A percentile compares a stretch with the other conserved stretches of the same genome.
These are phyloP conservation scores for Gastrophysa polygoni DNA, from an alignment of 2,888 invertebrate genomes.

Conservation along the genomic window DNA sequence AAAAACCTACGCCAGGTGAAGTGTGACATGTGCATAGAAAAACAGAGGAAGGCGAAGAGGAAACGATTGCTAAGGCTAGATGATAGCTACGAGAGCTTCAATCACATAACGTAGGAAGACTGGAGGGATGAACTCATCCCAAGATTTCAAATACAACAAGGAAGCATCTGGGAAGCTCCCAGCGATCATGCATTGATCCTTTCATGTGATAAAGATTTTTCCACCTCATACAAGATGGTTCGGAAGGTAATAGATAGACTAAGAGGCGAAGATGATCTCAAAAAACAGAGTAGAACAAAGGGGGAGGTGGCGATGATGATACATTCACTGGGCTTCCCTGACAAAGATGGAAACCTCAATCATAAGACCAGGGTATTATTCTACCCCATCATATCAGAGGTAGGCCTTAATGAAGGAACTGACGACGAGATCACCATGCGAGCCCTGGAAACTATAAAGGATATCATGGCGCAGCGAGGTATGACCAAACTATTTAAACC, in stretches of 20 bases:
- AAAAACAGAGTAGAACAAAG: constrained; percentile 16
- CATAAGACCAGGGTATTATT: constrained; percentile 22
- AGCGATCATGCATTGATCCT: constrained; percentile 17
- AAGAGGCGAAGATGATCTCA: constrained; percentile 20
- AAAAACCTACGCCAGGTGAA: background rate
- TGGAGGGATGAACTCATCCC: constrained; percentile 5
- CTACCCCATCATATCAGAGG: constrained; percentile 8
- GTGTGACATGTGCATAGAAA: constrained; percentile 13
- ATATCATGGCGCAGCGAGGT: background rate
- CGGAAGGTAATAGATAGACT: constrained; percentile 19
- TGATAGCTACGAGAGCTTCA: constrained; percentile 18
- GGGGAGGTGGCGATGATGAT: constrained; percentile 31
- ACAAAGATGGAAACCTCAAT: constrained; percentile 25
- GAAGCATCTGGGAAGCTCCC: constrained; percentile 20
- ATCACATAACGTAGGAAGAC: constrained; percentile 12
- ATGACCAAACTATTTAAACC: constrained; percentile 17
- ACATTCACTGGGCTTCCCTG: constrained; percentile 28
- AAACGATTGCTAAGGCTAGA: constrained; percentile 1
- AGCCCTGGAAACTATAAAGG: constrained; percentile 7
- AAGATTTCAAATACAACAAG: background rate
- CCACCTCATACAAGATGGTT: constrained; percentile 2
- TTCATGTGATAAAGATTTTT: constrained; percentile 15
- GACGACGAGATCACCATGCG: constrained; percentile 13
- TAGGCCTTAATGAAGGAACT: background rate
- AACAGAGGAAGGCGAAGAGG: background rate